Evolutionary conservation across 2,113 vertebrate genomes (phyloP).

Genomic region (Catharus fuscescens): DNA sequence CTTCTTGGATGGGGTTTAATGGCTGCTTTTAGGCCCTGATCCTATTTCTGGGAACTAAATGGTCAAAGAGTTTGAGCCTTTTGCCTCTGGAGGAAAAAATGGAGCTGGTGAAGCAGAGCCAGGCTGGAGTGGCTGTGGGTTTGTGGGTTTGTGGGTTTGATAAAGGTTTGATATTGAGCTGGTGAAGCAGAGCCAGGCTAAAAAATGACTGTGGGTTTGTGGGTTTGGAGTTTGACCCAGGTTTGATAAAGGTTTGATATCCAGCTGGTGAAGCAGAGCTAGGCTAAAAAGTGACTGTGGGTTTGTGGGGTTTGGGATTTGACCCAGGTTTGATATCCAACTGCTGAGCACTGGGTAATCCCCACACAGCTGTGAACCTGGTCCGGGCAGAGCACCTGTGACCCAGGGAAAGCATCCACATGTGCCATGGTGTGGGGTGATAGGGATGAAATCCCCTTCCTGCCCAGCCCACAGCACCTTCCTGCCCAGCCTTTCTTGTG

Average conservation of each 20-base stretch:
- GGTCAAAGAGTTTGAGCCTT: neutral
- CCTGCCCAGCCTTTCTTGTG: neutral
- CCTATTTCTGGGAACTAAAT: neutral
- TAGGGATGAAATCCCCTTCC: neutral
- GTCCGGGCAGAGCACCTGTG: neutral
- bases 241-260: neutral
- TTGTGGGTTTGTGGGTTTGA: neutral
- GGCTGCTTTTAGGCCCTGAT: neutral
- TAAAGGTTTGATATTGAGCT: neutral
- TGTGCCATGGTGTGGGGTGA: neutral
- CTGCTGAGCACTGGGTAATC: neutral
- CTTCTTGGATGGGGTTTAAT: neutral
- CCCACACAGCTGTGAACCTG: neutral
- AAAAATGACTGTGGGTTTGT: neutral
- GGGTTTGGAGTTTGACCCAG: neutral
- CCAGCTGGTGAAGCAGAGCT: neutral
- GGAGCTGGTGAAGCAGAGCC: neutral
- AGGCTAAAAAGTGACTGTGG: neutral
- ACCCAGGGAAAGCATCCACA: neutral
- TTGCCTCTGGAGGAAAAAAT: neutral
- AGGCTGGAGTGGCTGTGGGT: neutral
- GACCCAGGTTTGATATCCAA: neutral
- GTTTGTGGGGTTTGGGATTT: neutral
- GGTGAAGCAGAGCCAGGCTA: neutral
- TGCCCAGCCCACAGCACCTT: neutral